Base-by-base conservation (phyloP, 2,113 vertebrate species). In the Oxyura jamaicensis region DNA sequence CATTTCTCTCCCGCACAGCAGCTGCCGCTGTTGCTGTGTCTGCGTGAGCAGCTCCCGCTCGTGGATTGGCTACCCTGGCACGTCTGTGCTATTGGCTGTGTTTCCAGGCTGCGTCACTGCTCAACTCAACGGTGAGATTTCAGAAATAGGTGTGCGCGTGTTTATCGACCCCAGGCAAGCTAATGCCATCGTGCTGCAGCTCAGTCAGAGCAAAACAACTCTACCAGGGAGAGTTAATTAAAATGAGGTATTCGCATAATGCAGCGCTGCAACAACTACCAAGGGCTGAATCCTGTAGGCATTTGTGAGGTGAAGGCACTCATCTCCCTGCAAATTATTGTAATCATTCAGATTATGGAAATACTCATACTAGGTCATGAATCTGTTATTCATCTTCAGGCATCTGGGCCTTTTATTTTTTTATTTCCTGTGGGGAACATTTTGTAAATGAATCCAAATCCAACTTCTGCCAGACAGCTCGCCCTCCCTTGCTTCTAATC, bases 371-470 rank as follows among this genome's bases (percentile, higher is more conserved):
- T 60, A 84, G 90, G 95, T 91, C 74, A 89, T 42, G 79, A 91
- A 92, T 97, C 94, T 84, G 83, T 78, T 93, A 94, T 79, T 91
- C 86, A 83, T 85, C 92, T 95, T 91, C 81, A 93, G 81, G 91
- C 86, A 95, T 93, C 58, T 66, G 62, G 88, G 88, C 66, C 48
- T 39, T 39, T 52, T n/a, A 46, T 42, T 39, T 39, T 35, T 21
- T 22, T 31, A 36, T 26, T 41, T 71, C 31, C 65, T 9, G 4
- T 11, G 41, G 88, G 86, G 62, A 86, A 93, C 26, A n/a, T 93
- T 93, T 69, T 76, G 81, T 89, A 96, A 96, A 96, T 93, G 31
- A 94, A 96, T 96, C 93, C 83, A 88, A 91, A 95, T 92, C 90
- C 93, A 95, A 39, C 77, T 92, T 91, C 74, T 33, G 8, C 83